These are phyloP conservation scores for Volucella inanis DNA, from an alignment of 2,888 invertebrate species.

Conservation along the genomic window DNA sequence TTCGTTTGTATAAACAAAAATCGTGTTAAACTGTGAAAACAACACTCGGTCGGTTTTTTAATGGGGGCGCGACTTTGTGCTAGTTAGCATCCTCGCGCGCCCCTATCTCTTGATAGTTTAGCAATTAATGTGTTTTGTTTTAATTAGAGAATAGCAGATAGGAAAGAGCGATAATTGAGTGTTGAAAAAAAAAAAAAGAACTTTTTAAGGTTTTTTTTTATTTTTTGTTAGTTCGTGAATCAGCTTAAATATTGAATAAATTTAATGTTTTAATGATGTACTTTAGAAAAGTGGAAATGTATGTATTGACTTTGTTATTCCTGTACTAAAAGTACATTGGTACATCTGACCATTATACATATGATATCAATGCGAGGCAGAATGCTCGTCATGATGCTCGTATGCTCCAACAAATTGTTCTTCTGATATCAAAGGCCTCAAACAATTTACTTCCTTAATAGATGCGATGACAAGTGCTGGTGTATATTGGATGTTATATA, in stretches of 20 bases:
- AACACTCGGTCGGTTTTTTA: slow-evolving; percentile 60
- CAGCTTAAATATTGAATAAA: background rate
- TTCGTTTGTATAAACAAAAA: slow-evolving; percentile 65
- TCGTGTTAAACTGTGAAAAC: slow-evolving; percentile 70
- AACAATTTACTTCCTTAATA: too few species aligned
- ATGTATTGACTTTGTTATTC: too few species aligned
- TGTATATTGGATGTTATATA: too few species aligned
- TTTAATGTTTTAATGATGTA: background rate
- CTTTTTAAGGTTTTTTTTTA: background rate
- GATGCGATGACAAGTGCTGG: too few species aligned
- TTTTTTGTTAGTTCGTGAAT: background rate
- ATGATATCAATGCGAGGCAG: too few species aligned
- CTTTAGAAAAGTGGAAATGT: too few species aligned
- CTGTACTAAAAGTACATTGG: too few species aligned
- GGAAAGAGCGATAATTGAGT: slow-evolving; percentile 44
- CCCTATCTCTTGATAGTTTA: slow-evolving; percentile 66
- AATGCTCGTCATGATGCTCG: too few species aligned
- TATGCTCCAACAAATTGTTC: too few species aligned
- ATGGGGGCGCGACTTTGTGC: slow-evolving; percentile 72
- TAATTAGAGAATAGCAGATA: slow-evolving; percentile 70
- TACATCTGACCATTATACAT: too few species aligned
- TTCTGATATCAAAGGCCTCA: too few species aligned
- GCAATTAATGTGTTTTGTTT: slow-evolving; percentile 69
- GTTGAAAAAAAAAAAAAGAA: slow-evolving; percentile 11
- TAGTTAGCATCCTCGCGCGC: slow-evolving; percentile 62